Evolutionary conservation across 2,888 invertebrate genomes (phyloP).

Genomic region (Geotrupes spiniger): DNA sequence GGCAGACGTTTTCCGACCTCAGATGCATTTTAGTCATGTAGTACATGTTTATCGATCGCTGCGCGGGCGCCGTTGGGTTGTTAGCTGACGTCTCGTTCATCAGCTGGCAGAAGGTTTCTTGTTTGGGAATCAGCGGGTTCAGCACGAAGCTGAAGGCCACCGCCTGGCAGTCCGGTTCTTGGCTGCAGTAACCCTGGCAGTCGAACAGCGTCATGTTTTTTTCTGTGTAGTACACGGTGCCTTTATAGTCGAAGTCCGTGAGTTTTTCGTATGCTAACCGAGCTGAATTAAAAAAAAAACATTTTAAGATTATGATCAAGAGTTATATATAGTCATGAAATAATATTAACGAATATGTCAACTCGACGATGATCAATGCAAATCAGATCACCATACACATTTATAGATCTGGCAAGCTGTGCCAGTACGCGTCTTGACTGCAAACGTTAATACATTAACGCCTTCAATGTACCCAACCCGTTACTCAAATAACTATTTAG

Average conservation of each 20-base stretch:
- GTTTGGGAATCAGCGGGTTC: constrained; percentile 87
- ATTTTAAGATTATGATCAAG: neutral
- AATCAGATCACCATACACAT: too few relatives aligned
- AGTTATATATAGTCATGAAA: neutral
- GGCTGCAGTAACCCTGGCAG: constrained; percentile 93
- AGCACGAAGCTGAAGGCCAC: constrained; percentile 92
- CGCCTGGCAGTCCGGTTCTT: constrained; percentile 88
- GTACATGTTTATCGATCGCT: constrained; percentile 85
- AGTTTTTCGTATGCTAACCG: constrained; percentile 91
- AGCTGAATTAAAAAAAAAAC: constrained; percentile 61
- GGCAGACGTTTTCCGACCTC: constrained; percentile 86
- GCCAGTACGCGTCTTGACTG: too few relatives aligned
- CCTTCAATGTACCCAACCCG: too few relatives aligned
- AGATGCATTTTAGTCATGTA: constrained; percentile 93
- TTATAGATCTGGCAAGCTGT: too few relatives aligned
- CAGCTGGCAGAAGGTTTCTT: constrained; percentile 86
- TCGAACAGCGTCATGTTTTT: constrained; percentile 89
- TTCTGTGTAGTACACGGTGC: constrained; percentile 88
- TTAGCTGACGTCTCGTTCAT: constrained; percentile 91
- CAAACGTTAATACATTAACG: too few relatives aligned
- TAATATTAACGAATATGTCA: too few relatives aligned
- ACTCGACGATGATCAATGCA: too few relatives aligned
- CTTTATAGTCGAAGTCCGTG: constrained; percentile 87
- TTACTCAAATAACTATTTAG: too few relatives aligned
- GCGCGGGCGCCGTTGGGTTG: constrained; percentile 81